Evolutionary conservation across 2,888 invertebrate species (phyloP), one percentile per base, ranked within the genome.

Genomic region (Agapostemon virescens): DNA sequence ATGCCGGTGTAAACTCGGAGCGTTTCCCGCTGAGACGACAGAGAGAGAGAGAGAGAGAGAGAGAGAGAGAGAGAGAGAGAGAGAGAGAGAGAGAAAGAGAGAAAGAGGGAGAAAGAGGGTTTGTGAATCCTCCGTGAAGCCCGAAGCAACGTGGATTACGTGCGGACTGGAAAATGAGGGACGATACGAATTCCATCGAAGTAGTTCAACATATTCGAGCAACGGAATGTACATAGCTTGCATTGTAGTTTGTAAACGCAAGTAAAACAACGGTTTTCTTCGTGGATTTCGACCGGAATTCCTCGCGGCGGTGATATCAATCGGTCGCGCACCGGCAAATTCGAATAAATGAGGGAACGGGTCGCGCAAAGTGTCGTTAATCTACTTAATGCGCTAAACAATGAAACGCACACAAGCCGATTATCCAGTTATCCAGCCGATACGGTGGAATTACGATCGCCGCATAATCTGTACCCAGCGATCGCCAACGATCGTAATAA

Each of bases 61-160:
- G 26, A 55, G 26, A 1, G 55, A 20, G 45, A 45, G 17, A 17
- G 17, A 55, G 7, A 58, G 9, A 42, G 45, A 45, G 15, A 45
- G 45, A 45, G 45, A 20, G 45, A 45, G 45, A 45, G 20, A 20
- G 45, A 45, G 20, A 20, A n/a, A n/a, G n/a, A n/a, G n/a, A n/a
- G n/a, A n/a, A n/a, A n/a, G n/a, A n/a, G n/a, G 68, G 61, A 74
- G 83, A 71, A 77, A 80, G 77, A 81, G 74, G 69, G 84, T 80
- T 79, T 58, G 77, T 72, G 75, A 80, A 84, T 85, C 81, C 66
- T 79, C 72, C 23, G 72, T 69, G 81, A 70, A 83, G 83, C 83
- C 77, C 78, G 70, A 79, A 84, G 83, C 79, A 84, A 64, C 82
- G 66, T 72, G 85, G 83, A 85, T 85, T 85, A 85, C 71, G 83